Conservation (phyloP, 35 echinoderm and acorn worm genomes). For the Ophioderma brevispina region DNA sequence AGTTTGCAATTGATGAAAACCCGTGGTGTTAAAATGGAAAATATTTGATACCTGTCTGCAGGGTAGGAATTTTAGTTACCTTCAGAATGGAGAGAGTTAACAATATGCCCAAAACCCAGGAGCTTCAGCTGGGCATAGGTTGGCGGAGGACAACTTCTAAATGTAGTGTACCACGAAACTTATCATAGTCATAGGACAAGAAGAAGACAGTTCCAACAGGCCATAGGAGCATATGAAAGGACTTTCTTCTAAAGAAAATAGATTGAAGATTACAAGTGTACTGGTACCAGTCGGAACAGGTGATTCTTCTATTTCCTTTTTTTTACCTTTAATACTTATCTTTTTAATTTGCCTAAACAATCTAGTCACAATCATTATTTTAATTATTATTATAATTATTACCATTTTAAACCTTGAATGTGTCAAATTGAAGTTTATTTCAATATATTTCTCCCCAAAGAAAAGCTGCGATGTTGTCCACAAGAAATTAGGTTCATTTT, state of each 20-base stretch:
- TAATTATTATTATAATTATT: not conserved
- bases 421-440: not conserved
- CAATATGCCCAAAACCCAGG: not conserved
- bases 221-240: not conserved
- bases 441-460: not conserved
- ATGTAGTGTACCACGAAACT: not conserved
- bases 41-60: not conserved
- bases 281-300: not conserved
- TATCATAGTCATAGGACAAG: not conserved
- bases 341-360: not conserved
- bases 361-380: not conserved
- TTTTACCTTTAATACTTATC: not conserved
- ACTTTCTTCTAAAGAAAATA: not conserved
- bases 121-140: not conserved
- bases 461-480: not conserved
- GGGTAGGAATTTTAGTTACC: not conserved
- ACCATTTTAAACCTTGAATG: not conserved
- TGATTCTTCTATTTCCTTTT: not conserved
- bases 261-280: not conserved
- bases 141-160: not conserved
- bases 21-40: not conserved
- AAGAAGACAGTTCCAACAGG: not conserved
- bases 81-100: not conserved
- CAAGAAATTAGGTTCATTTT: not conserved
- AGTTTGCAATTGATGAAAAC: not conserved